phyloP scores from a whole-genome alignment of 2,888 invertebrate genomes.

The Hirtodrosophila alboralis region DNA sequence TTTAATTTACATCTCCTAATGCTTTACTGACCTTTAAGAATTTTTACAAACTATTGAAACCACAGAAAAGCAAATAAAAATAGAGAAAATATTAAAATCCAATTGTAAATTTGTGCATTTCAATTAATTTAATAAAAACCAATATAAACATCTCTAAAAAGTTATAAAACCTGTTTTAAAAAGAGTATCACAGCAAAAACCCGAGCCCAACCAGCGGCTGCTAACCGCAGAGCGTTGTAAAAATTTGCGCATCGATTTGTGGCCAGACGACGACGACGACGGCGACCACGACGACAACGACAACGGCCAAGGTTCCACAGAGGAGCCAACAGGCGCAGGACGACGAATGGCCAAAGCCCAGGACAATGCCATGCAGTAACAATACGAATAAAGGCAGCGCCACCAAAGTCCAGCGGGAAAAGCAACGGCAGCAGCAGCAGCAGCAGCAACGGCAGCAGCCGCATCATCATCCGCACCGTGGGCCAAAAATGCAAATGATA shows the following conservation, averaged over 20 bases:
- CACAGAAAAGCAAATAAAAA: too few species aligned
- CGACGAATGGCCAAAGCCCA: slow-evolving; percentile 13
- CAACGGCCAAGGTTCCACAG: slow-evolving; percentile 47
- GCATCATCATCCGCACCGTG: slow-evolving; percentile 62
- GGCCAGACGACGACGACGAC: slow-evolving; percentile 63
- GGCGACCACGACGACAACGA: slow-evolving; percentile 17
- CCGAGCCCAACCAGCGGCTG: slow-evolving; percentile 32
- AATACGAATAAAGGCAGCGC: slow-evolving; percentile 40
- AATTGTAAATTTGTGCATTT: too few species aligned
- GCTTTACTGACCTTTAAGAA: too few species aligned
- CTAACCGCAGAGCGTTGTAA: slow-evolving; percentile 73
- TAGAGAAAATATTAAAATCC: too few species aligned
- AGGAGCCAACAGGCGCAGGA: slow-evolving; percentile 20
- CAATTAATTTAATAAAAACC: neutral
- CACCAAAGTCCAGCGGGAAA: slow-evolving; percentile 47
- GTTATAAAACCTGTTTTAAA: neutral
- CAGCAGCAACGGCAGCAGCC: slow-evolving; percentile 11
- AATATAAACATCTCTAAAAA: neutral
- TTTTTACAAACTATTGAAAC: too few species aligned
- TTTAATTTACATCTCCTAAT: too few species aligned
- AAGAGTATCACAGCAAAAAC: slow-evolving; percentile 40
- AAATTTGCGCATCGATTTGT: slow-evolving; percentile 77
- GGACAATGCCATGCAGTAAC: slow-evolving; percentile 50
- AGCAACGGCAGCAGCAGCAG: slow-evolving; percentile 6
- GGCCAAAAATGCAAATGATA: slow-evolving; percentile 69